Conservation (phyloP, 2,113 vertebrate species). For the Pelecanus crispus region DNA sequence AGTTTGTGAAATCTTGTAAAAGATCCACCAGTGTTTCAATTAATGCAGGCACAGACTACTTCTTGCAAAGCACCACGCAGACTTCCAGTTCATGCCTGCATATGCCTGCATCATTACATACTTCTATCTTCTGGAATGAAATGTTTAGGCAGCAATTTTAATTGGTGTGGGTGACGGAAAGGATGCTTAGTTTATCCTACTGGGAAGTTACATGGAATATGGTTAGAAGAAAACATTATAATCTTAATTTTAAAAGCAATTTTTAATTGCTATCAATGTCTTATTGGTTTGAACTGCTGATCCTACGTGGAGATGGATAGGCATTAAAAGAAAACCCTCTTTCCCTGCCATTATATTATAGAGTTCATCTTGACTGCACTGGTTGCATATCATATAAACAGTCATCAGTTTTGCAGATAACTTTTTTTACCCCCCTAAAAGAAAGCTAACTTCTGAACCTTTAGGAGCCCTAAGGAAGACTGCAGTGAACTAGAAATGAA, state of each 20-base stretch:
- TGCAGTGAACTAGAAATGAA: neutral
- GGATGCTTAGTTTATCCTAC: neutral
- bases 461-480: neutral
- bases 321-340: neutral
- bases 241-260: neutral
- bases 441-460: neutral
- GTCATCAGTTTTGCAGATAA: neutral
- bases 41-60: neutral
- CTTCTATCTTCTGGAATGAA: neutral
- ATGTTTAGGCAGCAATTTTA: neutral
- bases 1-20: neutral
- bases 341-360: neutral
- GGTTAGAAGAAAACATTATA: neutral
- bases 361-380: neutral
- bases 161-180: neutral
- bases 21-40: neutral
- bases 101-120: neutral
- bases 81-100: neutral
- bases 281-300: neutral
- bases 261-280: neutral
- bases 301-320: neutral
- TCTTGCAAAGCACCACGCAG: neutral
- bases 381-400: neutral
- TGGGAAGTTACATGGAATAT: neutral
- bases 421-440: neutral